phyloP scores from a whole-genome alignment of 2,797 vertebrate species.

The Oryzias sinensis region DNA sequence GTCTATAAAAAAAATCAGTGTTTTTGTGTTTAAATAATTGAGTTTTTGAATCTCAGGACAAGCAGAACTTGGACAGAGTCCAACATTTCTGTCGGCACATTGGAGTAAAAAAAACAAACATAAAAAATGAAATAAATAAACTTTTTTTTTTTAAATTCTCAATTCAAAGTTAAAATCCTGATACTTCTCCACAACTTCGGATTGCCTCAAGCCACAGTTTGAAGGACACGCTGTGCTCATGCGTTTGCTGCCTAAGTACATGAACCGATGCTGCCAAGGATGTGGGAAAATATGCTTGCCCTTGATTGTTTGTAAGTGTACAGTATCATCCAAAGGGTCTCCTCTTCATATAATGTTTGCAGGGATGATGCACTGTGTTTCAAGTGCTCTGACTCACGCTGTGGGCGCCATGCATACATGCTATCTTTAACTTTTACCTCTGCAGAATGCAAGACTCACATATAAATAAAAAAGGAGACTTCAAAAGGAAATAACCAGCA shows the following conservation, averaged over 20 bases:
- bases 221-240: slow-evolving; percentile 26
- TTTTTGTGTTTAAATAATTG: slow-evolving; percentile 33
- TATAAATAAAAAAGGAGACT: slow-evolving; percentile 41
- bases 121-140: background rate
- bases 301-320: slow-evolving; percentile 47
- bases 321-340: slow-evolving; percentile 55
- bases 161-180: slow-evolving; percentile 36
- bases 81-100: slow-evolving; percentile 35
- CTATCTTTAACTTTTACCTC: slow-evolving; percentile 56
- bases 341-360: slow-evolving; percentile 54
- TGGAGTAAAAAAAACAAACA: slow-evolving; percentile 25
- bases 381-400: slow-evolving; percentile 60
- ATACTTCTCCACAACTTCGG: slow-evolving; percentile 27
- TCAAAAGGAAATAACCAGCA: slow-evolving; percentile 12
- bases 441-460: slow-evolving; percentile 38
- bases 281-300: slow-evolving; percentile 24
- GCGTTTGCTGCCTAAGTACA: slow-evolving; percentile 13
- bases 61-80: slow-evolving; percentile 35
- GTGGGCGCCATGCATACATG: slow-evolving; percentile 52
- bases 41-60: slow-evolving; percentile 29
- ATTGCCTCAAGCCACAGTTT: slow-evolving; percentile 19
- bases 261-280: slow-evolving; percentile 15
- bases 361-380: slow-evolving; percentile 51
- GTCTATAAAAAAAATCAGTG: too few relatives aligned
- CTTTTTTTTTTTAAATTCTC: slow-evolving; percentile 38